Conservation (phyloP, 2,797 vertebrate genomes). For the Poecilia gillii region DNA sequence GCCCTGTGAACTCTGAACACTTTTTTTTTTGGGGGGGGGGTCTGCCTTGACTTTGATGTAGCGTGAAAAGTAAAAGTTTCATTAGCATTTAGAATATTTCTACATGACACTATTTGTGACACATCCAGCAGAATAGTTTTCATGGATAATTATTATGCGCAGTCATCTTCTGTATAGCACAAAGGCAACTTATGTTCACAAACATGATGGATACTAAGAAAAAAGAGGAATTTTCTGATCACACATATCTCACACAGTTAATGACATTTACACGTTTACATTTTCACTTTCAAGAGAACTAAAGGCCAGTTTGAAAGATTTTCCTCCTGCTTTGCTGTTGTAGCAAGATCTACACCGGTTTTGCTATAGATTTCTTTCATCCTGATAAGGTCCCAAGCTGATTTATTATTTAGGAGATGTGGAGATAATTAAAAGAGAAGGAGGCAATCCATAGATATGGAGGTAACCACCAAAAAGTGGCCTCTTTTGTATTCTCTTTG, state of each 20-base stretch:
- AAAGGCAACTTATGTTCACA: conserved; percentile 9
- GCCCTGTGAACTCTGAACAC: background rate
- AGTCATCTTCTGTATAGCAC: background rate
- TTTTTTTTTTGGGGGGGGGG: too few species aligned
- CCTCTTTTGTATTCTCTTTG: conserved; percentile 24
- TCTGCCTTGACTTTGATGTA: background rate
- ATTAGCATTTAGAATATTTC: background rate
- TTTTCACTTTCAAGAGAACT: background rate
- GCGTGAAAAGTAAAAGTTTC: background rate
- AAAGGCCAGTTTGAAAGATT: background rate
- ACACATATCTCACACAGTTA: background rate
- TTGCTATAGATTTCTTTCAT: conserved; percentile 29
- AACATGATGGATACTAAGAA: background rate
- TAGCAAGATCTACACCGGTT: conserved; percentile 7
- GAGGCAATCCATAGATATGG: conserved; percentile 21
- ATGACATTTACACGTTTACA: background rate
- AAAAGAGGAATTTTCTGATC: background rate
- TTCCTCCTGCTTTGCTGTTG: background rate
- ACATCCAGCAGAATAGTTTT: conserved; percentile 1
- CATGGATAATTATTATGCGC: conserved; percentile 4
- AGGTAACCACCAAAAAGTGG: conserved; percentile 7
- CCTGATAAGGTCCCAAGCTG: conserved; percentile 30
- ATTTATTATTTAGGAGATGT: conserved; percentile 58
- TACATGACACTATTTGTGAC: background rate
- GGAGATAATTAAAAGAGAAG: conserved; percentile 52